Evolutionary conservation across 2,888 invertebrate genomes (phyloP).

Genomic region (Leucania comma): DNA sequence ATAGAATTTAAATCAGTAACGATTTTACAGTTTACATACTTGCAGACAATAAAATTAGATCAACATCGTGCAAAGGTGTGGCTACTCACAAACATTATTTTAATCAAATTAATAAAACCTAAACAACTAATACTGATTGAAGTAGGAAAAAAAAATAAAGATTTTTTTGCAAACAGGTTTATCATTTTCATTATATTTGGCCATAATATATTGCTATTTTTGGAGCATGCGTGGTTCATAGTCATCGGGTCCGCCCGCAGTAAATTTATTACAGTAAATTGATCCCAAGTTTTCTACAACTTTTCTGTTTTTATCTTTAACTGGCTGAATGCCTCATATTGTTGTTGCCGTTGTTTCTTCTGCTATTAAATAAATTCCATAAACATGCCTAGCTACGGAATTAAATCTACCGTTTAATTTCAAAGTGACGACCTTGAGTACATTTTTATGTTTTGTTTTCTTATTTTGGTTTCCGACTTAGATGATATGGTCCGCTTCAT

Average conservation of each 20-base stretch:
- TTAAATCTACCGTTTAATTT: slow-evolving; percentile 57
- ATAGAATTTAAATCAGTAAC: neutral
- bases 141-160: no score
- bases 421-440: slow-evolving; percentile 54
- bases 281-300: no score
- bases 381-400: slow-evolving; percentile 41
- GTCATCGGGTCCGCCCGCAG: slow-evolving; percentile 68
- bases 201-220: slow-evolving; percentile 64
- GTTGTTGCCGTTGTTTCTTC: slow-evolving; percentile 45
- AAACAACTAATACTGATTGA: no score
- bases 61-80: slow-evolving; percentile 9
- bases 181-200: slow-evolving; percentile 46
- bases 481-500: slow-evolving; percentile 49
- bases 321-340: no score
- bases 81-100: slow-evolving; percentile 6
- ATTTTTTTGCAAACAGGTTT: no score
- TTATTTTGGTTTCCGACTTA: slow-evolving; percentile 24
- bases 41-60: neutral
- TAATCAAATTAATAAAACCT: slow-evolving; percentile 15
- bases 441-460: slow-evolving; percentile 15
- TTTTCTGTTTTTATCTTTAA: no score
- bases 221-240: slow-evolving; percentile 68
- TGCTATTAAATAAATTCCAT: slow-evolving; percentile 42
- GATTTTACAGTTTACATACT: neutral
- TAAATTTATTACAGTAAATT: no score